Conservation (phyloP, 2,113 vertebrate species). For the Hyla sarda region DNA sequence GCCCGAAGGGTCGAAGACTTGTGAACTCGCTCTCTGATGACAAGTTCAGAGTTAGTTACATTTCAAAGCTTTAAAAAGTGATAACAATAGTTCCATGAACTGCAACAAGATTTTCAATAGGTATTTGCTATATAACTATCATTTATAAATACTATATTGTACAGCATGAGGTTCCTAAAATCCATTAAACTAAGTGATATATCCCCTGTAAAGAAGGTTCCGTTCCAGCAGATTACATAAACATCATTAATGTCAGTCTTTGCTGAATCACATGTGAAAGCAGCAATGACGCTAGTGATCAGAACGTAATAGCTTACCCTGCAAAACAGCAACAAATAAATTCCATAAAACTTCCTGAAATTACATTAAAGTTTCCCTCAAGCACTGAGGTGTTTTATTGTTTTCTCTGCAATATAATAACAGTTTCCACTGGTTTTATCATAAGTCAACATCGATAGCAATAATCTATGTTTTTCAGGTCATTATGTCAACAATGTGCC, state of each 20-base stretch:
- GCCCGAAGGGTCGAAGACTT: neutral
- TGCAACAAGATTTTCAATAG: neutral
- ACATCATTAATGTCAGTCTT: constrained; percentile 18
- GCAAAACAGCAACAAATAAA: constrained; percentile 11
- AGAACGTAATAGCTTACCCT: neutral
- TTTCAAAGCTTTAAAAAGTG: neutral
- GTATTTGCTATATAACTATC: neutral
- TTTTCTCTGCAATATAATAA: constrained; percentile 29
- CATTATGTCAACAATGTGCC: constrained; percentile 8
- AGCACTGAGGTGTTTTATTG: constrained; percentile 14
- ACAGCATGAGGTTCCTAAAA: neutral
- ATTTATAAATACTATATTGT: neutral
- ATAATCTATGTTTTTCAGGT: constrained; percentile 14
- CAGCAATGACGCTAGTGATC: neutral
- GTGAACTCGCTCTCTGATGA: neutral
- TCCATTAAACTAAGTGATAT: neutral
- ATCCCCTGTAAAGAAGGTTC: neutral
- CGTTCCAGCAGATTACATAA: neutral
- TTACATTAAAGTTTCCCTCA: constrained; percentile 6
- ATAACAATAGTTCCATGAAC: neutral
- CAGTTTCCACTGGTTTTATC: constrained; percentile 38
- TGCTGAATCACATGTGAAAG: constrained; percentile 9
- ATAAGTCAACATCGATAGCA: constrained; percentile 24
- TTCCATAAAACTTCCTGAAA: constrained; percentile 25
- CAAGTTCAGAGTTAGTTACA: neutral